Evolutionary conservation across 1,140 invertebrate species (phyloP), one percentile per base, ranked within the genome.

Genomic region (Lordiphosa stackelbergi): DNA sequence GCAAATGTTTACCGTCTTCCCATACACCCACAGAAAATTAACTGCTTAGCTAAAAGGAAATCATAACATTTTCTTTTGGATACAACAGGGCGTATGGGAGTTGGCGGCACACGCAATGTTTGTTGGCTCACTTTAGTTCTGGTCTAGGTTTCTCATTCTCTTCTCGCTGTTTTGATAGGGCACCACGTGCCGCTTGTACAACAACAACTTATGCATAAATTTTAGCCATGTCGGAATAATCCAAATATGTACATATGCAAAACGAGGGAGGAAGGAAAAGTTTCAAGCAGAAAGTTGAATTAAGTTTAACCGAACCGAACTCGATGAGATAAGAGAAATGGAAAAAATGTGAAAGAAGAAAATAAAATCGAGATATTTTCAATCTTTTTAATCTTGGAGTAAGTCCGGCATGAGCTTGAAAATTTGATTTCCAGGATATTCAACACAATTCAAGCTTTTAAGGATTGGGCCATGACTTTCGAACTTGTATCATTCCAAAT

Each of bases 61-160:
- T 66, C 62, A 66, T 69, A 69, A 61, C 38, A 66, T 56, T 69
- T 66, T 66, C 56, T 65, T 65, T 64, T 55, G 37, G n/a, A 8
- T 38, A 37, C 47, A 22, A 58, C 24, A 45, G 13, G 35, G 5
- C 13, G 55, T 9, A 31, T 22, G 35, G 47, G 2, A 34, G 16
- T 22, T 38, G 16, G 11, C 62, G 28, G 28, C 28, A 31, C 28
- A 62, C 59, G 63, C 63, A 45, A 60, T 60, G 62, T 55, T 57
- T 66, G 63, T 60, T 62, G 49, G 40, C 42, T 45, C 36, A 54
- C 56, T 60, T 46, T 65, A 54, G 54, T 53, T 40, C 36, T 28
- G 19, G 48, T 24, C 38, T 40, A 51, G 19, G 22, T 22, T 10
- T 37, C 11, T 10, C 16, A 13, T 31, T 13, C 16, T 42, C 9